A percentile compares a stretch with the other conserved stretches of the same genome.
phyloP scores from a whole-genome alignment of 2,888 invertebrate genomes.

The Diaperis boleti region DNA sequence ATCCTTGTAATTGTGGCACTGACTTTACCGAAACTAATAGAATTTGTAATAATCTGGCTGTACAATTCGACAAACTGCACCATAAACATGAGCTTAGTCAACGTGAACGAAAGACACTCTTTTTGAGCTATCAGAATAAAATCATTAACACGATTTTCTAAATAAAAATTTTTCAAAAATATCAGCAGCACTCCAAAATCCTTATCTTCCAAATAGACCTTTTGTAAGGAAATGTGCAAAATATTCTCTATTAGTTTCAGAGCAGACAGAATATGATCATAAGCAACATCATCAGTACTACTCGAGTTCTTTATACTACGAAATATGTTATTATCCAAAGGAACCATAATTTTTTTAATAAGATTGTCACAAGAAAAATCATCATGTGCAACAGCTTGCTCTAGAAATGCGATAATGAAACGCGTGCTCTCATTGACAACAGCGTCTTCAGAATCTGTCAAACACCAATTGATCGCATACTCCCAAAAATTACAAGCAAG shows the following conservation, averaged over 20 bases:
- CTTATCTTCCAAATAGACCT: slow-evolving; percentile 55
- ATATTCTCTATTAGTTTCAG: background rate
- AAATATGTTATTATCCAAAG: slow-evolving; percentile 4
- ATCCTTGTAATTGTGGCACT: background rate
- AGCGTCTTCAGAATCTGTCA: slow-evolving; percentile 54
- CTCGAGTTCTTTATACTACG: slow-evolving; percentile 10
- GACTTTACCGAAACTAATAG: slow-evolving; percentile 61
- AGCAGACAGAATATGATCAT: background rate
- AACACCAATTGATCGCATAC: slow-evolving; percentile 73
- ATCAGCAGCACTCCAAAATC: slow-evolving; percentile 60
- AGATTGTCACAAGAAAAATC: slow-evolving; percentile 70
- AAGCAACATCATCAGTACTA: background rate
- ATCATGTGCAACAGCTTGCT: slow-evolving; percentile 70
- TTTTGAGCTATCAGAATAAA: slow-evolving; percentile 65
- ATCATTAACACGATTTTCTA: slow-evolving; percentile 64
- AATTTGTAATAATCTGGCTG: slow-evolving; percentile 47
- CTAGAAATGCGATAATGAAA: slow-evolving; percentile 70
- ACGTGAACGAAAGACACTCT: slow-evolving; percentile 66
- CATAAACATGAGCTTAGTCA: slow-evolving; percentile 65
- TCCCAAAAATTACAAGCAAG: slow-evolving; percentile 74
- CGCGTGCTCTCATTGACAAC: slow-evolving; percentile 72
- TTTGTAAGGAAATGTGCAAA: background rate
- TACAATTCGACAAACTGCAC: slow-evolving; percentile 44
- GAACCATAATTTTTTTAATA: slow-evolving; percentile 67
- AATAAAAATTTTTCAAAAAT: slow-evolving; percentile 62